Base-by-base conservation (phyloP, 2,888 invertebrate species). In the Diabrotica balteata region DNA sequence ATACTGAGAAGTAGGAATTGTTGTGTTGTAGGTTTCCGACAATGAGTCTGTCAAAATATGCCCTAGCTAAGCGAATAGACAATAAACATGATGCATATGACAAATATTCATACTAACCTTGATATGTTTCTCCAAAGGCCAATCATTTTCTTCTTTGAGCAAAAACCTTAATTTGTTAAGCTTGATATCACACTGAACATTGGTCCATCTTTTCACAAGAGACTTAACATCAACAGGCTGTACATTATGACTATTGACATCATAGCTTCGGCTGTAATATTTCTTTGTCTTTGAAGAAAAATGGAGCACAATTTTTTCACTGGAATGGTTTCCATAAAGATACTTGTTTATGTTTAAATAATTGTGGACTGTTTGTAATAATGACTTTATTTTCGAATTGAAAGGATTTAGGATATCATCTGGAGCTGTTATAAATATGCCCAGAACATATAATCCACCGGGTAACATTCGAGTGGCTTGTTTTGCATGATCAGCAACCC, bases 391-490 rank as follows among this genome's bases (percentile, higher is more conserved):
- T 85, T 90, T 90, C 59, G 86, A 84, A 63, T 87, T 85, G 73
- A 87, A 85, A 61, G 86, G 86, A 45, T 85, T 87, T 76, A 92
- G 87, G 63, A 90, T 84, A 76, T 91, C 90, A 71, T 88, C 89
- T 70, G 89, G 87, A 17, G 90, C 90, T 62, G 91, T 88, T 45
- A 94, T 85, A 83, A 95, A 96, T 75, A 95, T 86, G 73, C 93
- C 96, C 80, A 95, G 86, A 58, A 96, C 91, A 84, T 90, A 90
- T 87, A 96, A 90, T 55, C 96, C 96, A 52, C 96, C 97, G 46
- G 96, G 94, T 70, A 96, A 85, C 95, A 96, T 96, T 83, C 94
- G 89, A 3, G 92, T 91, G 1, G 94, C 93, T 86, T 94, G 93
- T 81, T 91, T 90, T 51, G 94, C 94, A 85, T 96, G 95, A 79